Percentiles rank a stretch among this genome's conserved stretches.
Evolutionary conservation across 1,140 invertebrate genomes (phyloP).

Genomic region (Saccostrea glomerata): DNA sequence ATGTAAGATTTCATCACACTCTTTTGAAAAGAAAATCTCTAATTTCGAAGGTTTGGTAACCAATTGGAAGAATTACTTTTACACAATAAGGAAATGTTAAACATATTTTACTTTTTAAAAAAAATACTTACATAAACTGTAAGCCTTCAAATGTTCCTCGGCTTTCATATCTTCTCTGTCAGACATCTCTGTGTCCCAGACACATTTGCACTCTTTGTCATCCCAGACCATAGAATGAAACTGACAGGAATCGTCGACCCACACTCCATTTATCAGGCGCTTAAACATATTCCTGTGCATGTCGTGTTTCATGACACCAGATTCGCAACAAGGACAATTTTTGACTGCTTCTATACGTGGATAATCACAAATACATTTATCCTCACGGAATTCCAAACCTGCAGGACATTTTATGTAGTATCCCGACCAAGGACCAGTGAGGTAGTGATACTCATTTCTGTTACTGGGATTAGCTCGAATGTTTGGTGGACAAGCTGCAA

Average conservation of each 20-base stretch:
- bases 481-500: neutral
- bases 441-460: slow-evolving; percentile 6
- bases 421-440: neutral
- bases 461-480: neutral
- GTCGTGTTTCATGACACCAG: slow-evolving; percentile 5
- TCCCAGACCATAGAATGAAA: slow-evolving; percentile 1
- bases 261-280: slow-evolving; percentile 7
- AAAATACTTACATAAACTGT: neutral
- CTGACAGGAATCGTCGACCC: neutral
- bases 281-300: slow-evolving; percentile 10
- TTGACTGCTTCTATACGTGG: neutral
- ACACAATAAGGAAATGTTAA: neutral
- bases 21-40: too few species aligned
- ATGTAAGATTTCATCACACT: neutral
- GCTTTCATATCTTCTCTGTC: neutral
- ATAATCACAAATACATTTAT: slow-evolving; percentile 8
- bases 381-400: neutral
- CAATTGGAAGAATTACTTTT: too few species aligned
- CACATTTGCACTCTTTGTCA: slow-evolving; percentile 9
- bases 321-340: slow-evolving; percentile 9
- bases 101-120: neutral
- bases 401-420: slow-evolving; percentile 28
- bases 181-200: neutral
- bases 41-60: too few species aligned
- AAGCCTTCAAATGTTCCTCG: neutral